Conservation (phyloP, 2,113 vertebrate genomes). For the Leucoraja erinaceus region DNA sequence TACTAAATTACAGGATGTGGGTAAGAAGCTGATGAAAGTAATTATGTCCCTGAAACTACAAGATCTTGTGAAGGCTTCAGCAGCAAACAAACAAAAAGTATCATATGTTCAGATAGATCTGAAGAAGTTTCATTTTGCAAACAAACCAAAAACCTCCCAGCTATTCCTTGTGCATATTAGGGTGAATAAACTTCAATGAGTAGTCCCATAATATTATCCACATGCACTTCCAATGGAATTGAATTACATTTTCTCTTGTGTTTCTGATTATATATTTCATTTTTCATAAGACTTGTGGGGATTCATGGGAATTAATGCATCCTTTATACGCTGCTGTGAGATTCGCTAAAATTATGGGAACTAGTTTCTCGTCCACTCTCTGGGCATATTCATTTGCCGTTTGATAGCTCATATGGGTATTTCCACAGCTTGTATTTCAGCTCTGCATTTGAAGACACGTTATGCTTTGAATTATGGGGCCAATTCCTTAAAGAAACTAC, state of each 20-base stretch:
- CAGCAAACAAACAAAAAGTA: neutral
- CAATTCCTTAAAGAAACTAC: neutral
- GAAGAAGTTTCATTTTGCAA: neutral
- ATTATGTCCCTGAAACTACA: conserved; percentile 5
- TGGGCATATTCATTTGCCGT: neutral
- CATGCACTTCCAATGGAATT: conserved; percentile 14
- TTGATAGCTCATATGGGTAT: conserved; percentile 28
- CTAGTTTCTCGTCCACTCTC: neutral
- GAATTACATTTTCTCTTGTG: conserved; percentile 23
- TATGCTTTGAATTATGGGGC: neutral
- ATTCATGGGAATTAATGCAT: conserved; percentile 32
- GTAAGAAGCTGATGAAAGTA: conserved; percentile 15
- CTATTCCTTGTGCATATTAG: neutral
- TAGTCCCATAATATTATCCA: neutral
- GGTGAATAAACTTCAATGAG: conserved; percentile 27
- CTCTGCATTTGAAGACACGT: neutral
- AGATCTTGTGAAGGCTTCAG: neutral
- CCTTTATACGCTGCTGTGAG: conserved; percentile 19
- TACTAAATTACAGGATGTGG: conserved; percentile 11
- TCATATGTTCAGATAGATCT: neutral
- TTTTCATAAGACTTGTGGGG: conserved; percentile 21
- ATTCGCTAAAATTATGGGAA: conserved; percentile 23
- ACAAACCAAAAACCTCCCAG: neutral
- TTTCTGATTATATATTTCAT: conserved; percentile 35
- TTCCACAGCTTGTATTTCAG: neutral